Base-by-base conservation (phyloP, 2,888 invertebrate species). In the Leptopterna dolabrata region DNA sequence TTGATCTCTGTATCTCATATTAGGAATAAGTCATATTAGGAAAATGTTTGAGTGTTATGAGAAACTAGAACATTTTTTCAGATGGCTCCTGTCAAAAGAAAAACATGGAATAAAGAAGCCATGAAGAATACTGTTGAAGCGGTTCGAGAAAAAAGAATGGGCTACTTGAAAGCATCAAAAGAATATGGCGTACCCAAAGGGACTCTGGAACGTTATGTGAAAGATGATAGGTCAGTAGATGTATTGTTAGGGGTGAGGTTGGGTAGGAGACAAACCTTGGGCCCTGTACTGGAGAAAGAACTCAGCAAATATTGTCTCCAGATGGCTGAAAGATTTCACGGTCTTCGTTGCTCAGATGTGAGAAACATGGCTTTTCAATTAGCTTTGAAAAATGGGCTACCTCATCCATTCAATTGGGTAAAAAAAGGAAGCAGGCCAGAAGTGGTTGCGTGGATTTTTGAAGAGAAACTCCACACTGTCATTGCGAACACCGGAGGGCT, bases 261-360 rank as follows among this genome's bases (percentile, higher is more conserved):
- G 86, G 19, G 89, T 89, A 89, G 86, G 84, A 55, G 86, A 89
- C 87, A 76, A 89, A 45, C 87, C 82, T 51, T 30, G 51, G n/a
- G 81, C 41, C 82, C 88, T 47, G 88, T 47, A 1, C 78, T 89
- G 85, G 89, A 89, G 36, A 78, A 55, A 11, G 71, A 71, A 30
- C 30, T 71, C 13, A 14, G 13, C 3, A 71, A 27, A 71, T 71
- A 71, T 30, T 30, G 11, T 27, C 30, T 71, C 11, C 29, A 30
- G 71, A 30, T 27, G 71, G 71, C 13, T 30, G 71, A 71, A 19
- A 24, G 71, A 14, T 71, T 71, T 27, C 71, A 30, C 16, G 71
- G 71, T 11, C 71, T 71, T 71, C 27, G 13, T 27, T 71, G 27
- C 13, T 30, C 71, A 7, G 71, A 71, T 24, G 16, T 71, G 2